Evolutionary conservation across 2,888 invertebrate genomes (phyloP).

Genomic region (Drosophila mayaguana): DNA sequence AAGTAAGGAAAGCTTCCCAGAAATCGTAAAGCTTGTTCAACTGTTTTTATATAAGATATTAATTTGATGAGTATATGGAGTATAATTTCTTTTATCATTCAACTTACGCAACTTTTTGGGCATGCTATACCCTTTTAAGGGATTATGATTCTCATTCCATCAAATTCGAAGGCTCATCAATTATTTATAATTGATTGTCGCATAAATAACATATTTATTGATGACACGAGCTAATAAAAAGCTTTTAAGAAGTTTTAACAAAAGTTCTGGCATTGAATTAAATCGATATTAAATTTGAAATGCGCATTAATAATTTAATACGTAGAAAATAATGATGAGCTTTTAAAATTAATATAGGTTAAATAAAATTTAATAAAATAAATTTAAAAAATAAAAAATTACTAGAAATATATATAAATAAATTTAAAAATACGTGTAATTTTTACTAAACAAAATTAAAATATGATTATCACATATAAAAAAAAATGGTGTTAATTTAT

Average conservation of each 20-base stretch:
- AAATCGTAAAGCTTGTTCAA: not conserved
- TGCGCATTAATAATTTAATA: not conserved
- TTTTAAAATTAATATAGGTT: not conserved
- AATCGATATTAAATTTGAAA: slow-evolving; percentile 5
- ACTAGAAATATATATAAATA: too few species aligned
- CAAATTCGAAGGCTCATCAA: not conserved
- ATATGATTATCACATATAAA: too few species aligned
- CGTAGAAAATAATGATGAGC: not conserved
- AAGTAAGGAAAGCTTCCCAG: too few species aligned
- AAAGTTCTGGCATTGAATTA: not conserved
- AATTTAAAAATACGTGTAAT: too few species aligned
- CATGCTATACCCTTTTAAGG: not conserved
- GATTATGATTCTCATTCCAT: not conserved
- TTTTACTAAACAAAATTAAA: too few species aligned
- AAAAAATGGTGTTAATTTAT: too few species aligned
- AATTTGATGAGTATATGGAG: not conserved
- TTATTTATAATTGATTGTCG: not conserved
- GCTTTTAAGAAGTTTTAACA: not conserved
- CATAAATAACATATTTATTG: not conserved
- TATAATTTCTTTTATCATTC: not conserved
- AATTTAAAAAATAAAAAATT: not conserved
- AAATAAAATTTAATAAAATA: not conserved
- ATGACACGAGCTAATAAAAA: not conserved
- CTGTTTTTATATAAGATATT: not conserved
- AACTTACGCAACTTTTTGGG: not conserved